Evolutionary conservation across 2,797 vertebrate species (phyloP).

Genomic region (Tiaroga cobitis): DNA sequence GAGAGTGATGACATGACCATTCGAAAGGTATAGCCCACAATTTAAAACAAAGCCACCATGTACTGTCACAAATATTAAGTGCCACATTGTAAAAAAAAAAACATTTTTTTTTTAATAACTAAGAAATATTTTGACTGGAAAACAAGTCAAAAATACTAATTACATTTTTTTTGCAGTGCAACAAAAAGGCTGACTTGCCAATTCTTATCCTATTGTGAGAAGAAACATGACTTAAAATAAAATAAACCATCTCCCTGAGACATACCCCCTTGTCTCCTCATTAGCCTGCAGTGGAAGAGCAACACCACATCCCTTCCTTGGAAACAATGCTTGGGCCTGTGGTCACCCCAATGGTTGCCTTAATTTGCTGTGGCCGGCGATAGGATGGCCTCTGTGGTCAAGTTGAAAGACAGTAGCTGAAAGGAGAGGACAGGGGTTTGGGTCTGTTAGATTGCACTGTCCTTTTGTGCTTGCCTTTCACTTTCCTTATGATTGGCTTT

Average conservation of each 20-base stretch:
- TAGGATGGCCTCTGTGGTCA: slow-evolving; percentile 9
- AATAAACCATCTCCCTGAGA: slow-evolving; percentile 7
- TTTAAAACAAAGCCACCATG: background rate
- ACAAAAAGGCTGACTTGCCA: slow-evolving; percentile 14
- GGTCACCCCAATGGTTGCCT: slow-evolving; percentile 39
- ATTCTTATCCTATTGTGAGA: slow-evolving; percentile 1
- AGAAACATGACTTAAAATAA: slow-evolving; percentile 13
- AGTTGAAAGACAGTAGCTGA: slow-evolving; percentile 20
- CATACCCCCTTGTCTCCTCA: slow-evolving; percentile 47
- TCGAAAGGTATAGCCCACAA: background rate
- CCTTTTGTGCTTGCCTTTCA: slow-evolving; percentile 6
- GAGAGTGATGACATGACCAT: background rate
- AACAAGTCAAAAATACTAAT: background rate
- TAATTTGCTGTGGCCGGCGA: slow-evolving; percentile 43
- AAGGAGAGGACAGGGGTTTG: background rate
- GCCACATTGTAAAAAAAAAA: background rate
- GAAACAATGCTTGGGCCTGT: slow-evolving; percentile 30
- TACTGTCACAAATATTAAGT: background rate
- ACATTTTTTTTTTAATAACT: background rate
- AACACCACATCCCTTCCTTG: background rate
- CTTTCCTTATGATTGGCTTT: background rate
- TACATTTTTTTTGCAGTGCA: background rate
- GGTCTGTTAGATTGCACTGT: slow-evolving; percentile 23
- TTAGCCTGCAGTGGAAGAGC: slow-evolving; percentile 41
- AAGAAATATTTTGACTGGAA: background rate